A percentile compares a stretch with the other conserved stretches of the same genome.
Conservation (phyloP, 2,113 vertebrate genomes). For the Macroglossus sobrinus region DNA sequence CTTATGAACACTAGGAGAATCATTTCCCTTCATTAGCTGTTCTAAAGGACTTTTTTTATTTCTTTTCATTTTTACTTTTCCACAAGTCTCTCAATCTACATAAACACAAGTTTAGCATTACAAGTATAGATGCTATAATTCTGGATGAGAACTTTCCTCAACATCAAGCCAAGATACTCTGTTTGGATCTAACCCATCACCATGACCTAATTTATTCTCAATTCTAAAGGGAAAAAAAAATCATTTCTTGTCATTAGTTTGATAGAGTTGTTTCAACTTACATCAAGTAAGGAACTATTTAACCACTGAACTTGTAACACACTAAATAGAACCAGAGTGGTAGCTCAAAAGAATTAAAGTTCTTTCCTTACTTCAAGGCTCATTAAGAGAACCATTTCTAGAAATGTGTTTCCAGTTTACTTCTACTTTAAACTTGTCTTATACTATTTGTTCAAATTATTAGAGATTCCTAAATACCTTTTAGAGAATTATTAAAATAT, state of each 20-base stretch:
- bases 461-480: neutral
- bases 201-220: conserved; percentile 49
- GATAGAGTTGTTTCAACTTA: conserved; percentile 49
- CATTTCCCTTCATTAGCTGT: neutral
- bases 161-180: neutral
- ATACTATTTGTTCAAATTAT: conserved; percentile 24
- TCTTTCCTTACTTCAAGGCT: conserved; percentile 58
- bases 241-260: conserved; percentile 39
- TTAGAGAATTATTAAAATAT: neutral
- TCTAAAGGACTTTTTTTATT: neutral
- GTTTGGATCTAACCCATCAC: conserved; percentile 9
- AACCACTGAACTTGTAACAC: conserved; percentile 52
- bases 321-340: conserved; percentile 34
- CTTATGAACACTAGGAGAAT: neutral
- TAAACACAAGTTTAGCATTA: neutral
- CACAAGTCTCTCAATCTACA: neutral
- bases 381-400: conserved; percentile 53
- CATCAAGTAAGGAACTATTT: conserved; percentile 48
- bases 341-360: conserved; percentile 49
- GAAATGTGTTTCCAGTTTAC: conserved; percentile 14
- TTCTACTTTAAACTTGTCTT: conserved; percentile 14
- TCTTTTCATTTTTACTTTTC: neutral
- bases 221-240: conserved; percentile 16
- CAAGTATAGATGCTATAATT: neutral
- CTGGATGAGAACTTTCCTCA: neutral